These are phyloP conservation scores for Neria commutata DNA, from an alignment of 2,888 invertebrate species.

Conservation along the genomic window DNA sequence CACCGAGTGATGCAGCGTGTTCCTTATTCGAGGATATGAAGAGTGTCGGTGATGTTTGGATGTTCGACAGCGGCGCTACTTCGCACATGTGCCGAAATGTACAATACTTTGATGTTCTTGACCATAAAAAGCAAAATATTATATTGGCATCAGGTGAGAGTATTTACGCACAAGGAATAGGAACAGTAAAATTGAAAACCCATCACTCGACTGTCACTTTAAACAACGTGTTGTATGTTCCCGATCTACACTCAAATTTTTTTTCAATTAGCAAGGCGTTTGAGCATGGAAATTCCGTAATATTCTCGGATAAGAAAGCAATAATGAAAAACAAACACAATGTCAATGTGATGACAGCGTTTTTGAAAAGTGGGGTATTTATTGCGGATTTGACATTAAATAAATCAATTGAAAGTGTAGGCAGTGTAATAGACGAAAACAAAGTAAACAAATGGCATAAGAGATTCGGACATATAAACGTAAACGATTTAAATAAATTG, in stretches of 20 bases:
- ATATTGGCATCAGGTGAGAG: slow-evolving; percentile 16
- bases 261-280: slow-evolving; percentile 12
- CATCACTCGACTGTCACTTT: not conserved
- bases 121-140: no score
- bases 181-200: slow-evolving; percentile 5
- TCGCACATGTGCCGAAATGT: slow-evolving; percentile 12
- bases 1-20: no score
- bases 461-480: slow-evolving; percentile 22
- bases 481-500: slow-evolving; percentile 17
- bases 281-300: slow-evolving; percentile 4
- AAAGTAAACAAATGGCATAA: slow-evolving; percentile 17
- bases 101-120: no score
- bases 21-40: no score
- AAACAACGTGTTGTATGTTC: slow-evolving; percentile 10
- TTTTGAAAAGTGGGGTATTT: slow-evolving; percentile 3
- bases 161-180: slow-evolving; percentile 10
- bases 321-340: no score
- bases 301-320: no score
- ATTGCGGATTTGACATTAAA: no score
- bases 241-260: slow-evolving; percentile 10
- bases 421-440: no score
- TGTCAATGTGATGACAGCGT: slow-evolving; percentile 8
- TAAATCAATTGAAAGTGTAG: no score
- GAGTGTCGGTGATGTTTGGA: slow-evolving; percentile 14
- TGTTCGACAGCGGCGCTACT: slow-evolving; percentile 17